Percentiles rank a stretch among this genome's conserved stretches.
Conservation (phyloP, 2,888 invertebrate genomes). For the Labia minor region DNA sequence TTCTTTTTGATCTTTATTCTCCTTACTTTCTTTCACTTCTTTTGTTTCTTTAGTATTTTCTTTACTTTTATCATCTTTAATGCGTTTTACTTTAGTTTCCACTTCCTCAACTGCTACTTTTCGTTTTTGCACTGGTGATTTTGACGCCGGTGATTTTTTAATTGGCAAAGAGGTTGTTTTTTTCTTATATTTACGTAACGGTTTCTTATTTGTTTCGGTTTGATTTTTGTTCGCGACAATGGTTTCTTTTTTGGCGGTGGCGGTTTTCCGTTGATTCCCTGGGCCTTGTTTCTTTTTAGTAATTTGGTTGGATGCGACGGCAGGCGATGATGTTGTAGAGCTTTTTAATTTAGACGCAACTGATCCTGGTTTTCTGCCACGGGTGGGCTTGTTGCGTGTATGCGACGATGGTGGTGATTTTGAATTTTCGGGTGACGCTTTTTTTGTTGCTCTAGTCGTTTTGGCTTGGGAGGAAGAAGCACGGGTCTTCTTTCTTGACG, state of each 20-base stretch:
- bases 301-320: neutral
- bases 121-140: neutral
- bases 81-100: neutral
- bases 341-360: neutral
- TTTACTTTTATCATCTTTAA: neutral
- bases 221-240: too few relatives aligned
- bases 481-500: neutral
- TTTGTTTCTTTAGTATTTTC: conserved; percentile 17
- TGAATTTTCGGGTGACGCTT: neutral
- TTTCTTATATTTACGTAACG: neutral
- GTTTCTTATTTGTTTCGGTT: neutral
- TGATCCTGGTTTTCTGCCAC: neutral
- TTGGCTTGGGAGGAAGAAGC: neutral
- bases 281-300: neutral
- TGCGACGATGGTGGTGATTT: neutral
- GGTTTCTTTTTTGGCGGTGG: too few relatives aligned
- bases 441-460: neutral
- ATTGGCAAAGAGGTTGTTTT: neutral
- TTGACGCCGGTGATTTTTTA: neutral
- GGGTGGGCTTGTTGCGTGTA: neutral
- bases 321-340: neutral
- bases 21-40: conserved; percentile 18
- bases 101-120: neutral
- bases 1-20: conserved; percentile 21
- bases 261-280: neutral